phyloP scores from a whole-genome alignment of 2,888 invertebrate genomes.

The Brachyptera risi region DNA sequence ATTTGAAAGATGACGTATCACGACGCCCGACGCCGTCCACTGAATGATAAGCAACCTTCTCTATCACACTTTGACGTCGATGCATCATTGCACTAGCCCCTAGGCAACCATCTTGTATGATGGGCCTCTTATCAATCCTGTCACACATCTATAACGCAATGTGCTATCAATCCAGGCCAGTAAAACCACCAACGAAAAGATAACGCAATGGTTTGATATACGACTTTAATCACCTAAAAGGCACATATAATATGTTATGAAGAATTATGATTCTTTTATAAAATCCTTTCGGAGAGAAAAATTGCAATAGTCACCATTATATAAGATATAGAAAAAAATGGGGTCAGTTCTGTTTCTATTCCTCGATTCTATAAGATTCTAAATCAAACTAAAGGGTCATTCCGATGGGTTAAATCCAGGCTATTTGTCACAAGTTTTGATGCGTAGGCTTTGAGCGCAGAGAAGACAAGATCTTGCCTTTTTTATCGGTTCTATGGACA shows the following conservation, averaged over 20 bases:
- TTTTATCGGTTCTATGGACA: slow-evolving; percentile 27
- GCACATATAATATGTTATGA: slow-evolving; percentile 28
- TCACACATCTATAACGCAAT: neutral
- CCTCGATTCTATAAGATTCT: slow-evolving; percentile 23
- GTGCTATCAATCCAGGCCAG: slow-evolving; percentile 14
- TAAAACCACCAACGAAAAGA: slow-evolving; percentile 13
- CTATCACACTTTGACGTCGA: neutral
- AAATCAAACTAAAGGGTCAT: slow-evolving; percentile 31
- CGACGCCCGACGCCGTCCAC: slow-evolving; percentile 1
- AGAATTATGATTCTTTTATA: slow-evolving; percentile 20
- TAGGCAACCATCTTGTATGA: slow-evolving; percentile 4
- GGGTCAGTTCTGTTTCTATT: slow-evolving; percentile 9
- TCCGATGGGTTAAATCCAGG: slow-evolving; percentile 30
- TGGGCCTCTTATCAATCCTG: slow-evolving; percentile 17
- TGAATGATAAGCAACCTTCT: slow-evolving; percentile 20
- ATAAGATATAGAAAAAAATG: neutral
- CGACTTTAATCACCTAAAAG: slow-evolving; percentile 31
- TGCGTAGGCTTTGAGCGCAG: slow-evolving; percentile 23
- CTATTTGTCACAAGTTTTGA: slow-evolving; percentile 31
- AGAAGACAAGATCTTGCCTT: slow-evolving; percentile 12
- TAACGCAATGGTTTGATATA: slow-evolving; percentile 23
- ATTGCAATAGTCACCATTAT: slow-evolving; percentile 11
- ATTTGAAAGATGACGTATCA: slow-evolving; percentile 14
- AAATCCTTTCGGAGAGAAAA: slow-evolving; percentile 1
- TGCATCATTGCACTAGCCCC: slow-evolving; percentile 18